A percentile compares a stretch with the other conserved stretches of the same genome.
phyloP scores from a whole-genome alignment of 1,140 invertebrate species.

The Piezodorus guildinii region DNA sequence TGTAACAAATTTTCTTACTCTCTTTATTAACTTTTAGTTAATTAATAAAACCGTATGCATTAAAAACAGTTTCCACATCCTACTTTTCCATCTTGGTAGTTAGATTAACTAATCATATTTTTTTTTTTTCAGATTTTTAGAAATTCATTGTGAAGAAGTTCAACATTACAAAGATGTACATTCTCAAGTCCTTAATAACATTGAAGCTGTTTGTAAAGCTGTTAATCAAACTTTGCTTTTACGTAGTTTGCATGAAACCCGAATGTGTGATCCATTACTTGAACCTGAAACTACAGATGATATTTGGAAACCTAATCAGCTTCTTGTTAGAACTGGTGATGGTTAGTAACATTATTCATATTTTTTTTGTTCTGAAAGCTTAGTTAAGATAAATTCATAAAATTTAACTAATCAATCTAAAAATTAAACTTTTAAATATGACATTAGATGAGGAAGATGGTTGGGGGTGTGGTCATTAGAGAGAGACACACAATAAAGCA shows the following conservation, averaged over 20 bases:
- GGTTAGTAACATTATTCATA: not conserved
- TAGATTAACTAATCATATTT: slow-evolving; percentile 2
- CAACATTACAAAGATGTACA: slow-evolving; percentile 42
- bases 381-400: not conserved
- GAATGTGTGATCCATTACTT: slow-evolving; percentile 55
- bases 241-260: slow-evolving; percentile 54
- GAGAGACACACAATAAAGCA: no score
- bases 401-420: no score
- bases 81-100: not conserved
- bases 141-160: slow-evolving; percentile 41
- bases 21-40: no score
- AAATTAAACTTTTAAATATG: no score
- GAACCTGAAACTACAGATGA: slow-evolving; percentile 53
- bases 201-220: slow-evolving; percentile 48
- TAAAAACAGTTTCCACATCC: no score
- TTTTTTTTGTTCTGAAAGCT: no score
- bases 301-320: slow-evolving; percentile 22
- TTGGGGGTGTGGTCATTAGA: no score
- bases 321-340: not conserved
- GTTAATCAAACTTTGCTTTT: slow-evolving; percentile 64
- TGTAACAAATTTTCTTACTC: no score
- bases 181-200: slow-evolving; percentile 40
- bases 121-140: slow-evolving; percentile 38
- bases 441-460: no score
- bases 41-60: no score